A percentile compares a stretch with the other conserved stretches of the same genome.
Conservation (phyloP, 2,797 vertebrate species). For the Clarias fuscus region DNA sequence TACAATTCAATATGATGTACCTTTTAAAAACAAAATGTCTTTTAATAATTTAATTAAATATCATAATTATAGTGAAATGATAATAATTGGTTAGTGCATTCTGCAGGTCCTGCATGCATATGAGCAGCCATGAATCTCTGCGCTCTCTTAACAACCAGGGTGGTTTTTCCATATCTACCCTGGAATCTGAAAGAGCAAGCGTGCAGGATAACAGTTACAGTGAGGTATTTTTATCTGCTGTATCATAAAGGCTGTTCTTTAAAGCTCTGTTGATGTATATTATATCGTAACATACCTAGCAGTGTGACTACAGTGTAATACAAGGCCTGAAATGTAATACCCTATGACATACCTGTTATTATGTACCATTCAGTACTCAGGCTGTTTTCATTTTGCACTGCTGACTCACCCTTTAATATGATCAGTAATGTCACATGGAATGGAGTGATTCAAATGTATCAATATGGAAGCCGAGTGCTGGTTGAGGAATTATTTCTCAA, state of each 20-base stretch:
- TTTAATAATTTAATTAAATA: background rate
- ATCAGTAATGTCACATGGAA: conserved; percentile 24
- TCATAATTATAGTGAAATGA: background rate
- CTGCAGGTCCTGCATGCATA: background rate
- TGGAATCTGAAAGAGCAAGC: background rate
- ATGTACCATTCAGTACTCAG: conserved; percentile 6
- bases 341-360: conserved; percentile 15
- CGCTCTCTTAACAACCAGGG: background rate
- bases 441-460: conserved; percentile 14
- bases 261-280: conserved; percentile 33
- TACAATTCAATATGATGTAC: background rate
- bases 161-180: background rate
- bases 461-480: background rate
- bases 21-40: background rate
- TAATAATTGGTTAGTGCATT: too few relatives aligned
- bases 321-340: conserved; percentile 31
- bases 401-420: conserved; percentile 1
- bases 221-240: background rate
- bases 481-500: conserved; percentile 33
- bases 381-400: conserved; percentile 24
- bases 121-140: background rate
- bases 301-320: conserved; percentile 16
- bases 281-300: conserved; percentile 36
- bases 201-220: background rate
- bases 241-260: conserved; percentile 29